A percentile compares a stretch with the other conserved stretches of the same genome.
Conservation (phyloP, 1,140 invertebrate species). For the Dolichoris vasculosae region DNA sequence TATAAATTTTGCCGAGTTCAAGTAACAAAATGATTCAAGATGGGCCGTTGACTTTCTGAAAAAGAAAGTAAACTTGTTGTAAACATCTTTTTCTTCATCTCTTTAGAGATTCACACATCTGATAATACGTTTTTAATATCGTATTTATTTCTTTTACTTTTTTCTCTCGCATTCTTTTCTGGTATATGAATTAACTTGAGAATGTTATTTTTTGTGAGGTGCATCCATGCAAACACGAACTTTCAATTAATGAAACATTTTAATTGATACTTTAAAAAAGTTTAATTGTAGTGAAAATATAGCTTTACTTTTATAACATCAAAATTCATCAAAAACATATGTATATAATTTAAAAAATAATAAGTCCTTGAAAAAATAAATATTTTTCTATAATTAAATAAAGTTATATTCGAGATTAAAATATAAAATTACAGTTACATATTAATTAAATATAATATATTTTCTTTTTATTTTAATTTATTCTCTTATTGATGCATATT, state of each 20-base stretch:
- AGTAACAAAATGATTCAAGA: not conserved
- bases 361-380: too few relatives aligned
- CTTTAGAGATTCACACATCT: not conserved
- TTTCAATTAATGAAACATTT: not conserved
- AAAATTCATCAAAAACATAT: too few relatives aligned
- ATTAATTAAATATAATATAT: too few relatives aligned
- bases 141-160: not conserved
- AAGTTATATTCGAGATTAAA: too few relatives aligned
- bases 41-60: slow-evolving; percentile 16
- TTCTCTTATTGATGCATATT: too few relatives aligned
- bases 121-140: not conserved
- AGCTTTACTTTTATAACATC: too few relatives aligned
- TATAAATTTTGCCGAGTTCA: not conserved
- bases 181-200: not conserved
- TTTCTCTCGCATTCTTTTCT: not conserved
- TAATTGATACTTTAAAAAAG: not conserved
- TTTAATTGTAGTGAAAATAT: too few relatives aligned
- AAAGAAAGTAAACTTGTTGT: slow-evolving; percentile 39
- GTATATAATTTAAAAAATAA: too few relatives aligned
- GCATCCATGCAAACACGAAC: not conserved
- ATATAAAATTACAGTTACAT: too few relatives aligned
- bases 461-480: too few relatives aligned
- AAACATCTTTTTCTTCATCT: not conserved
- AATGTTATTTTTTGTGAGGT: not conserved
- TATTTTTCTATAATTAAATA: too few relatives aligned